These are phyloP conservation scores for Xerus rutilus DNA, from an alignment of 2,797 vertebrate genomes.

Conservation along the genomic window DNA sequence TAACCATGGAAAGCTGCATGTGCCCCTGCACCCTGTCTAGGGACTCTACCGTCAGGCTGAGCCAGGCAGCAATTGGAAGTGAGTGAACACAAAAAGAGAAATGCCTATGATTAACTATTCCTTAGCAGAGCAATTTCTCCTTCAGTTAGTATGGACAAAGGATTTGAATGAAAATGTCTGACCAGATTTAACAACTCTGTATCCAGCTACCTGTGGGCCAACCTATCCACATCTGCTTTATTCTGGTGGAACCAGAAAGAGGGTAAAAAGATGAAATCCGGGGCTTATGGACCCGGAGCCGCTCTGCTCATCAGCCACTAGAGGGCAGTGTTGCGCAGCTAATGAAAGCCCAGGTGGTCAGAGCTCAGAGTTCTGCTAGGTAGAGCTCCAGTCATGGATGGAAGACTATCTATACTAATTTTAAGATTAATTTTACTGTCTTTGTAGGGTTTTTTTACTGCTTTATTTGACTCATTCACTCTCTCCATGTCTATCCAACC, in stretches of 20 bases:
- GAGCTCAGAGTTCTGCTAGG: background rate
- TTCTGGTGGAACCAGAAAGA: background rate
- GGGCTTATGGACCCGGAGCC: background rate
- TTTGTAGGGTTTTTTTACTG: background rate
- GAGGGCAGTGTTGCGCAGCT: conserved; percentile 65
- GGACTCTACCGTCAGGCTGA: background rate
- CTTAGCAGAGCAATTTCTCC: background rate
- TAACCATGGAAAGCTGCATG: background rate
- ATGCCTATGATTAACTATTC: background rate
- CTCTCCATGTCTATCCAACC: background rate
- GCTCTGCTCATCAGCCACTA: conserved; percentile 58
- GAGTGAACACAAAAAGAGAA: background rate
- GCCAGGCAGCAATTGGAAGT: background rate
- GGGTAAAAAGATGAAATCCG: background rate
- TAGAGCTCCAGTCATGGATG: background rate
- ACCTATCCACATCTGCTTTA: background rate
- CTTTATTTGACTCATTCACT: background rate
- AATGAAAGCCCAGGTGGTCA: background rate
- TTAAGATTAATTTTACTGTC: background rate
- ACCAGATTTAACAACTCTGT: conserved; percentile 41
- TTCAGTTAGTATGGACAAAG: background rate
- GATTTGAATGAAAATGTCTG: background rate
- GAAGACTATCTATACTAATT: background rate
- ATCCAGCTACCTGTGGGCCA: background rate
- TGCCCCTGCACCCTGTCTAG: background rate